phyloP scores from a whole-genome alignment of 2,888 invertebrate genomes.

The Aphidius colemani region DNA sequence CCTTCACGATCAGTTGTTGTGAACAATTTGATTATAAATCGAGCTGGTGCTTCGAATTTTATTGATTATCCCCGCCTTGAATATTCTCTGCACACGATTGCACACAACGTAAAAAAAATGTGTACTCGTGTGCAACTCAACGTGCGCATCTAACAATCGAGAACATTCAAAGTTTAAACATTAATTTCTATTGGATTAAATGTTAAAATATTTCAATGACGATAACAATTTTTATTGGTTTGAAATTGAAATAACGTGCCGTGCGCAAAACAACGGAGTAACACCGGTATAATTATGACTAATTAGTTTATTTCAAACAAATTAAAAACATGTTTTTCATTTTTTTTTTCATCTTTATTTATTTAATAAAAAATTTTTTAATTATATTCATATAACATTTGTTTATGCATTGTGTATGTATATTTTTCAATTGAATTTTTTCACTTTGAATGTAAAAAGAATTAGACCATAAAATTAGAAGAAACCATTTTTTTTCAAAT shows the following conservation, averaged over 20 bases:
- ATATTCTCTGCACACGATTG: slow-evolving; percentile 9
- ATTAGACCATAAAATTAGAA: too few species aligned
- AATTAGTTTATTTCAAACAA: slow-evolving; percentile 6
- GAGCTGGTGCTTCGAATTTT: slow-evolving; percentile 48
- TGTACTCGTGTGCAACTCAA: slow-evolving; percentile 44
- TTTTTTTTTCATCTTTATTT: too few species aligned
- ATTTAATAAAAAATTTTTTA: too few species aligned
- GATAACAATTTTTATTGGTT: slow-evolving; percentile 28
- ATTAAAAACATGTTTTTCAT: neutral
- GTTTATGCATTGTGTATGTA: too few species aligned
- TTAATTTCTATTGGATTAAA: neutral
- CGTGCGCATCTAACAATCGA: slow-evolving; percentile 36
- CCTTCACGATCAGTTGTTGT: slow-evolving; percentile 32
- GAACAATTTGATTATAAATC: slow-evolving; percentile 38
- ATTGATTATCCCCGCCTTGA: slow-evolving; percentile 50
- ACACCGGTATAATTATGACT: slow-evolving; percentile 22
- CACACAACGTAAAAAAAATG: neutral
- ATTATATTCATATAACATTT: too few species aligned
- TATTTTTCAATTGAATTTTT: too few species aligned
- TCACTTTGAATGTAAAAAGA: too few species aligned
- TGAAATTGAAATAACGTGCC: slow-evolving; percentile 7
- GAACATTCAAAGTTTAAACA: slow-evolving; percentile 38
- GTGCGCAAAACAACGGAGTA: slow-evolving; percentile 24
- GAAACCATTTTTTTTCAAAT: too few species aligned
- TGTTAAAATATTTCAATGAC: slow-evolving; percentile 5